Base-by-base conservation (phyloP, 2,113 vertebrate species). In the Apeltes quadracus region DNA sequence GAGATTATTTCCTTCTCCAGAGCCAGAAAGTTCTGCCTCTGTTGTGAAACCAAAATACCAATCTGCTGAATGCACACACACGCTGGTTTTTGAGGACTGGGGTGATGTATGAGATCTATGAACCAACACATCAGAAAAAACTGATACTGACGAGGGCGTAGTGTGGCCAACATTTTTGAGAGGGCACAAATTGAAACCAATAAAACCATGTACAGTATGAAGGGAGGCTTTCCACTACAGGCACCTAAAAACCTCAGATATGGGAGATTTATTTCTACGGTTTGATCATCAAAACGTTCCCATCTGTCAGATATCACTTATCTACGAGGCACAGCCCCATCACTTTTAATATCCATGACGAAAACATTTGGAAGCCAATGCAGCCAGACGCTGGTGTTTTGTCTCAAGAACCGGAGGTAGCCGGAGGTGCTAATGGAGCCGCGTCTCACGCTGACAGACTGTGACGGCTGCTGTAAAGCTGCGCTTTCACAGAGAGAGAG, bases 361-460 rank as follows among this genome's bases (percentile, higher is more conserved):
- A 71, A 79, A 71, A 83, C 71, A 67, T 56, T 83, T 64, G 69
- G 75, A 74, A n/a, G 36, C 38, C 53, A 61, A 32, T 34, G 64
- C 54, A 56, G 51, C 16, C 32, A 57, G 68, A 62, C n/a, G 29
- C 38, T 61, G 54, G 20, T 78, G 75, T 77, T 77, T 55, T 55
- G 70, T 72, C 36, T 64, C 53, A 66, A 66, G 50, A 41, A 41
- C 41, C 50, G 20, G 69, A 54, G 78, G 43, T 78, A 54, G 75
- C 72, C 68, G 7, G 65, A 73, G 61, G 84, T 76, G 66, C 63
- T 75, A 78, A 86, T 77, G 75, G 78, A 81, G 74, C 67, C 48
- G 68, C 43, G 71, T 72, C 55, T 75, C 44, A 59, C 36, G 36
- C 58, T 76, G 78, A 79, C 69, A 71, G 66, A 69, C 66, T 66